A percentile compares a stretch with the other conserved stretches of the same genome.
Conservation (phyloP, 2,797 vertebrate species). For the Clarias pachynema region DNA sequence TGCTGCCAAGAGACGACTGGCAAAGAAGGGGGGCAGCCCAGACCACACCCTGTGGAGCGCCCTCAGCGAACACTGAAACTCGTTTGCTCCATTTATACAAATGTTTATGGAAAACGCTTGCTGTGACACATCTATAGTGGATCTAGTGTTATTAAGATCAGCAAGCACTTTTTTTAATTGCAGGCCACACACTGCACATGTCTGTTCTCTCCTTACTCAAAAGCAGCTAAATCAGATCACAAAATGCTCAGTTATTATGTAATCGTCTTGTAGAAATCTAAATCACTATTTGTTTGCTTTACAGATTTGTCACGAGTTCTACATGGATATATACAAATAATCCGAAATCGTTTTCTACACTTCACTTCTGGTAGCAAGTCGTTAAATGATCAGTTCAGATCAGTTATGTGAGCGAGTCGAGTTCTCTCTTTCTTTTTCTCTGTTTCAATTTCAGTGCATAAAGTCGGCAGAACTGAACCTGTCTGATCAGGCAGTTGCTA, state of each 20-base stretch:
- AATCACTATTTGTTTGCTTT: not conserved
- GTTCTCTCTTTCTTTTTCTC: not conserved
- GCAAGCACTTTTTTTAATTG: not conserved
- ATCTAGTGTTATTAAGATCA: not conserved
- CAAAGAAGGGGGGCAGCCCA: not conserved
- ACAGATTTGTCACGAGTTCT: not conserved
- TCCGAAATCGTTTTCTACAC: not conserved
- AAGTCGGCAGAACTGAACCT: slow-evolving; percentile 33
- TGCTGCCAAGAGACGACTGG: slow-evolving; percentile 21
- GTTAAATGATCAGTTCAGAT: not conserved
- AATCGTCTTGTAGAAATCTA: not conserved
- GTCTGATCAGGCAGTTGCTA: slow-evolving; percentile 34
- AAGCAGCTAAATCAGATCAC: not conserved
- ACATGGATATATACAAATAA: not conserved
- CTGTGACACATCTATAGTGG: slow-evolving; percentile 5
- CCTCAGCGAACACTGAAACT: slow-evolving; percentile 18
- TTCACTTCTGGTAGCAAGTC: no score
- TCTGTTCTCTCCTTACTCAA: not conserved
- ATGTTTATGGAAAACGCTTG: slow-evolving; percentile 35
- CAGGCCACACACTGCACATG: not conserved
- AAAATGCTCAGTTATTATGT: not conserved
- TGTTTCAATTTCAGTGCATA: slow-evolving; percentile 20
- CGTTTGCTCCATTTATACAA: slow-evolving; percentile 39
- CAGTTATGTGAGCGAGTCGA: not conserved
- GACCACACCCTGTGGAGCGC: slow-evolving; percentile 45